phyloP scores from a whole-genome alignment of 2,113 vertebrate species.

The Gallinago paraguaiae region DNA sequence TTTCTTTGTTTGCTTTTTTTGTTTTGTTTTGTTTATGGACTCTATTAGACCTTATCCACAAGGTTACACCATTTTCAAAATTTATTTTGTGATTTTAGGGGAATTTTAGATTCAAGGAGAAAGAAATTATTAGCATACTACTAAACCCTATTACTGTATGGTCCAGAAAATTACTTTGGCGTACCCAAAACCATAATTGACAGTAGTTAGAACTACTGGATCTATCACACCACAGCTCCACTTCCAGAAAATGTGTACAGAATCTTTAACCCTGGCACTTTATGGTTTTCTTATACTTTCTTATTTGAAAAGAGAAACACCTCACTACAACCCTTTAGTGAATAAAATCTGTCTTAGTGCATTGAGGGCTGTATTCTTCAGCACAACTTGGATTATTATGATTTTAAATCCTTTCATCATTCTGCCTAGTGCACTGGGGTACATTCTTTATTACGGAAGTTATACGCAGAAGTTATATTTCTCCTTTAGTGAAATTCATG shows the following conservation, averaged over 20 bases:
- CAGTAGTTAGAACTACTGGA: background rate
- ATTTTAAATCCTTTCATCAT: background rate
- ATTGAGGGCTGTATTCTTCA: background rate
- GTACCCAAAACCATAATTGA: constrained; percentile 9
- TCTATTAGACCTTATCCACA: constrained; percentile 11
- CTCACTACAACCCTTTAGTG: background rate
- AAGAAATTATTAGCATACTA: background rate
- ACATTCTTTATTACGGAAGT: background rate
- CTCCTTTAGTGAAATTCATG: background rate
- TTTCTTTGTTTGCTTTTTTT: background rate
- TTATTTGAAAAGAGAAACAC: background rate
- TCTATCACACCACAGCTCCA: background rate
- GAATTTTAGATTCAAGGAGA: background rate
- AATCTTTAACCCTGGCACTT: background rate
- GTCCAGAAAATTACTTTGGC: constrained; percentile 12
- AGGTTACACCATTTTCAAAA: constrained; percentile 25
- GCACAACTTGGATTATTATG: background rate
- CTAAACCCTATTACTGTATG: background rate
- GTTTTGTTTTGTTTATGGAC: background rate
- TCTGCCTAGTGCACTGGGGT: background rate
- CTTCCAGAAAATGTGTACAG: background rate
- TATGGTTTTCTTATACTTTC: background rate
- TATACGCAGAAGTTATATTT: background rate
- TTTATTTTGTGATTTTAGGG: background rate
- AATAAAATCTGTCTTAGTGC: background rate